Evolutionary conservation across 2,113 vertebrate species (phyloP), one percentile per base, ranked within the genome.

Genomic region (Argyrosomus japonicus): DNA sequence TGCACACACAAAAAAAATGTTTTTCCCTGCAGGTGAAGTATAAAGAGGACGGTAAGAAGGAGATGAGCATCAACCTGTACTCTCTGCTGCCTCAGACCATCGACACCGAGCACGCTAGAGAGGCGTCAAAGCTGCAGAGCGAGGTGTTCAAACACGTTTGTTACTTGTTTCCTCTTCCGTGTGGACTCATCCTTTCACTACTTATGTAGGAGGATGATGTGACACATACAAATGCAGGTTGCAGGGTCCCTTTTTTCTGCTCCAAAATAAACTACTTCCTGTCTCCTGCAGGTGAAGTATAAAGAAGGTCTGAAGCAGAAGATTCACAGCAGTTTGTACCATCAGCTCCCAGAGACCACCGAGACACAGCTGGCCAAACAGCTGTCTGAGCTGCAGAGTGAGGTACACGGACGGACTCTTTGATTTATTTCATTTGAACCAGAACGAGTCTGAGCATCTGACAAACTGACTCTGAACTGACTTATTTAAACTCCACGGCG

Each of bases 1-100:
- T 56, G 51, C 51, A 51, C 5, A 53, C 4, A 13, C 4, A 13
- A 13, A 27, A n/a, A n/a, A 57, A 25, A 57, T 5, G 53, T 21
- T 10, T 63, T n/a, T 10, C 40, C 15, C 6, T 54, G 4, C 48
- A 92, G 91, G 85, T 90, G 36, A 87, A 83, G 19, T 92, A 92
- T 11, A 89, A 87, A 58, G 91, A 91, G 69, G 93, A 85, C 21
- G 53, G n/a, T n/a, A n/a, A n/a, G n/a, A n/a, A n/a, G n/a, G n/a
- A n/a, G n/a, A n/a, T n/a, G n/a, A n/a, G n/a, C 94, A 83, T 75
- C 88, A 95, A 23, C 77, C 88, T 97, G 11, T 98, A 97, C 88
- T 96, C 96, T 54, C 91, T 93, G 89, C 95, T 98, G 93, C 96
- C 97, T 1, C 95, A 96, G 23, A 98, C 97, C 74, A 92, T 97